Conservation (phyloP, 2,888 invertebrate genomes). For the Altica lythri region DNA sequence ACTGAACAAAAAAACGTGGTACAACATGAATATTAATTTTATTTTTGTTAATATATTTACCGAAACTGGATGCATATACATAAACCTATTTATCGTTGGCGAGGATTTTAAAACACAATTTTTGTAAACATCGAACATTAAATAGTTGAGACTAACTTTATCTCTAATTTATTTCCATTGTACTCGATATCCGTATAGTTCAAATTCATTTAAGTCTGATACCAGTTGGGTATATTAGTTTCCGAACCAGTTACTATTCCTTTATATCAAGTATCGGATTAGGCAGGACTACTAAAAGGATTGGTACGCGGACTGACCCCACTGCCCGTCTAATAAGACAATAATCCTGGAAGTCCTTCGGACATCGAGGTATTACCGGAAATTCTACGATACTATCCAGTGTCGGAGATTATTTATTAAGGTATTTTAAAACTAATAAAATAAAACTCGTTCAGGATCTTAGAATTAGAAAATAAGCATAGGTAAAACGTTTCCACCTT, state of each 20-base stretch:
- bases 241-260: constrained; percentile 33
- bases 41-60: constrained; percentile 35
- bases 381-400: constrained; percentile 20
- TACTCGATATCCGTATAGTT: too few species aligned
- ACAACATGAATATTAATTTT: constrained; percentile 48
- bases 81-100: too few species aligned
- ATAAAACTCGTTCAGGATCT: too few species aligned
- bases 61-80: too few species aligned
- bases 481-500: too few species aligned
- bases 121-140: too few species aligned
- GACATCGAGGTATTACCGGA: constrained; percentile 40
- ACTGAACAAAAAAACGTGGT: constrained; percentile 42
- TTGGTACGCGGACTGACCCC: constrained; percentile 49
- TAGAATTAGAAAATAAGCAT: too few species aligned
- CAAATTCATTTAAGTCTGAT: too few species aligned
- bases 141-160: too few species aligned
- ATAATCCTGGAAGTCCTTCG: constrained; percentile 54
- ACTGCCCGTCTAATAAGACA: constrained; percentile 54
- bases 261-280: constrained; percentile 52
- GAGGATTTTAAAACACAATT: too few species aligned
- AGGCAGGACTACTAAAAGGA: constrained; percentile 49
- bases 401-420: constrained; percentile 13
- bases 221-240: constrained; percentile 28
- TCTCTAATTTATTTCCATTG: too few species aligned
- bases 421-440: too few species aligned